phyloP scores from a whole-genome alignment of 1,140 invertebrate genomes.

The Heliconius nattereri region DNA sequence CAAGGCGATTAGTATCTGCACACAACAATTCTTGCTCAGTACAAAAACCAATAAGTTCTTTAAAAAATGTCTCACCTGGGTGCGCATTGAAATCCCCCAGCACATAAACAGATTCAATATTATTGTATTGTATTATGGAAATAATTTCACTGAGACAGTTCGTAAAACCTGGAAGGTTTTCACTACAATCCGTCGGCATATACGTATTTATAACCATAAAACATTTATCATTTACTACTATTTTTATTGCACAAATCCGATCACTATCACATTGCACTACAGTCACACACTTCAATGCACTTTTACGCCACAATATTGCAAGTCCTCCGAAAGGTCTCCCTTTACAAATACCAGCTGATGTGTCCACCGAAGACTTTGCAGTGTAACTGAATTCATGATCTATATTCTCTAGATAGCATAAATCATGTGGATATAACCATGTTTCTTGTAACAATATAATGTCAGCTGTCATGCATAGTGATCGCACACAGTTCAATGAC shows the following conservation, averaged over 20 bases:
- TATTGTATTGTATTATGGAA: conserved; percentile 20
- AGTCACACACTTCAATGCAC: conserved; percentile 29
- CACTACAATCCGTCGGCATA: conserved; percentile 17
- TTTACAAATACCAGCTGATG: conserved; percentile 27
- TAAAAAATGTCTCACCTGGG: not conserved
- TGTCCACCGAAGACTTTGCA: conserved; percentile 40
- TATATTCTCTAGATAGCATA: not conserved
- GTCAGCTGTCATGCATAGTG: not conserved
- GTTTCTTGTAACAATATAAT: not conserved
- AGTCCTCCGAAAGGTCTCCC: conserved; percentile 42
- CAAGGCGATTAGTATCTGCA: too few species aligned
- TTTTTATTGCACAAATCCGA: conserved; percentile 29
- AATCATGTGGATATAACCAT: not conserved
- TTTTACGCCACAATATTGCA: conserved; percentile 40
- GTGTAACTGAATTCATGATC: conserved; percentile 28
- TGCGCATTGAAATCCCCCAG: conserved; percentile 26
- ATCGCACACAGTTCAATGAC: too few species aligned
- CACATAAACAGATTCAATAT: conserved; percentile 21
- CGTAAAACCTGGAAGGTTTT: conserved; percentile 23
- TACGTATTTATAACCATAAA: conserved; percentile 24
- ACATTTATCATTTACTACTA: conserved; percentile 1
- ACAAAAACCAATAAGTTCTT: too few species aligned
- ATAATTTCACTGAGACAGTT: conserved; percentile 24
- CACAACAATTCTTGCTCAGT: too few species aligned
- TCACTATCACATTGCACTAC: conserved; percentile 34